Base-by-base conservation (phyloP, 2,888 invertebrate species). In the Eupeodes latifasciatus region DNA sequence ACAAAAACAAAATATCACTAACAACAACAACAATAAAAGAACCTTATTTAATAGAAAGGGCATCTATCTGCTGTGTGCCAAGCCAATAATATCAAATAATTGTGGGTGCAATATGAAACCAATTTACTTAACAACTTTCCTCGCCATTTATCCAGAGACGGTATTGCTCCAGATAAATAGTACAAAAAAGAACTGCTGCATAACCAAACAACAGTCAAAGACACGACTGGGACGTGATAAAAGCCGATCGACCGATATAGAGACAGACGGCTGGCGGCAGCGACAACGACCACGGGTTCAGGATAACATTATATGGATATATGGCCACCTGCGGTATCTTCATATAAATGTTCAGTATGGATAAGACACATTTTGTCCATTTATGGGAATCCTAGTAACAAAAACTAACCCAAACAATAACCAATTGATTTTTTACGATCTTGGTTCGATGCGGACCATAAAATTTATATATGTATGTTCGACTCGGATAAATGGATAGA, bases 51-150 rank as follows among this genome's bases (percentile, higher is more conserved):
- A 55, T 69, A 66, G 81, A 78, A 86, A 86, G 78, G 86, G 86
- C 82, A 82, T 27, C 27, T 27, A 27, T 76, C 40, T 67, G 59
- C 47, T 27, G 14, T 27, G 27, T 27, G 27, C 27, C 27, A 19
- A 47, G 27, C 34, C 57, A 72, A 64, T 27, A 64, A 11, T 40
- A 61, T 6, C 5, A 51, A 64, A 62, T 62, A 62, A 71, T 69
- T 72, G 83, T 75, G 71, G 83, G 76, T 83, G 83, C 86, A 87
- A 83, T 87, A 87, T 83, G 80, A 83, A 36, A 71, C 83, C 76
- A 87, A 87, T 76, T 87, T 83, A 55, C 36, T 12, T 69, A 14
- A 51, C 55, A 80, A 71, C 57, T 69, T 80, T 75, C 67, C 71
- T 82, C 44, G 6, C 5, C n/a, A 69, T 53, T n/a, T 12, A 66